phyloP scores from a whole-genome alignment of 2,113 vertebrate species.

The Formicarius rufipectus region DNA sequence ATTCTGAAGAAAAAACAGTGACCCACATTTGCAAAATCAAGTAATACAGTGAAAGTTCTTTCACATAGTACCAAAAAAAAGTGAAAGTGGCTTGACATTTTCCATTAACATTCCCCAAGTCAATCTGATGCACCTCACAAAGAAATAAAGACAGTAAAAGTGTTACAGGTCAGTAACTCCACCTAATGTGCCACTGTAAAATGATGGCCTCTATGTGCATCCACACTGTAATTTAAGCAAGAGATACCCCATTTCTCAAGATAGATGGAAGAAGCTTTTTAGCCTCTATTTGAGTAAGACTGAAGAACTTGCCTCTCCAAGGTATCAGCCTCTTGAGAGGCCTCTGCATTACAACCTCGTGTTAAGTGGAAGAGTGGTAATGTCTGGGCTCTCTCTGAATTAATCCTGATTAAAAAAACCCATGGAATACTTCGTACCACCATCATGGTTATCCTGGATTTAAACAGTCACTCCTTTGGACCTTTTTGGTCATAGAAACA shows the following conservation, averaged over 20 bases:
- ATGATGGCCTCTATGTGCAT: not conserved
- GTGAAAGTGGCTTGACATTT: not conserved
- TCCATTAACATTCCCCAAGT: not conserved
- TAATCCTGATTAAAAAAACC: not conserved
- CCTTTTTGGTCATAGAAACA: not conserved
- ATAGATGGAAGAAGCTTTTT: not conserved
- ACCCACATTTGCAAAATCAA: not conserved
- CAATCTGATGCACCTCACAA: not conserved
- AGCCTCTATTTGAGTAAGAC: not conserved
- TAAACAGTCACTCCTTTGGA: not conserved
- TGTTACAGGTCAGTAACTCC: not conserved
- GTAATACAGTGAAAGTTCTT: not conserved
- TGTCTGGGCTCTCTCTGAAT: not conserved
- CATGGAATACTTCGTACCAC: rapidly evolving
- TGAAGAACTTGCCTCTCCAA: not conserved
- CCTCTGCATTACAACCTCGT: not conserved
- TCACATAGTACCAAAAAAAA: not conserved
- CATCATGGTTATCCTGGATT: not conserved
- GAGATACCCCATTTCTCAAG: not conserved
- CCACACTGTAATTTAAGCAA: not conserved
- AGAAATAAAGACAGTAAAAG: not conserved
- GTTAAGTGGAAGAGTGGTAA: not conserved
- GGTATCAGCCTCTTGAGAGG: not conserved
- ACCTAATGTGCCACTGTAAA: not conserved
- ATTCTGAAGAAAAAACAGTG: not conserved